Evolutionary conservation across 2,888 invertebrate species (phyloP).

Genomic region (Hedya salicella): DNA sequence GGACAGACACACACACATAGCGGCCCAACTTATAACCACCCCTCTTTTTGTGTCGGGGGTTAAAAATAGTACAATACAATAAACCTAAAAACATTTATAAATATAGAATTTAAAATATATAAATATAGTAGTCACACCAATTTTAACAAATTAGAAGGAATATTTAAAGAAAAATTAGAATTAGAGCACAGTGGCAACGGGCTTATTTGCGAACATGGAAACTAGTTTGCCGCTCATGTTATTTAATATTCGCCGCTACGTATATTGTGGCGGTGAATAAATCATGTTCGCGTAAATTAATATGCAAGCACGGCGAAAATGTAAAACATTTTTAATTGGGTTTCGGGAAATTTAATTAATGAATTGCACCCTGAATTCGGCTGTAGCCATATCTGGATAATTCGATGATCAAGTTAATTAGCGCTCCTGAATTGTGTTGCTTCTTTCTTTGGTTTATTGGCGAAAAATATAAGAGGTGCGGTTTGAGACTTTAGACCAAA

Average conservation of each 20-base stretch:
- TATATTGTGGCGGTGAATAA: constrained; percentile 19
- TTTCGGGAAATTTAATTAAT: constrained; percentile 42
- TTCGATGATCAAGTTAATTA: constrained; percentile 28
- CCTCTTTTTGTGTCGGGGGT: no score
- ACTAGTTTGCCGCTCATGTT: constrained; percentile 7
- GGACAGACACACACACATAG: no score
- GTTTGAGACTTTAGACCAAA: background rate
- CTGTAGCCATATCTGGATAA: constrained; percentile 30
- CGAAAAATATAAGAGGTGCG: no score
- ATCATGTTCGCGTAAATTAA: constrained; percentile 40
- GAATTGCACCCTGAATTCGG: constrained; percentile 30
- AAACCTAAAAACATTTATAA: no score
- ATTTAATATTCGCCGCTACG: constrained; percentile 11
- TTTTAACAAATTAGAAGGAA: no score
- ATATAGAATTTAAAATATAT: no score
- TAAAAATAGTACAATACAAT: no score
- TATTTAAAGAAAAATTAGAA: no score
- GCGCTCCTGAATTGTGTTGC: background rate
- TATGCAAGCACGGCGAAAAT: constrained; percentile 42
- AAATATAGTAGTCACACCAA: no score
- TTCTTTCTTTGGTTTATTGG: background rate
- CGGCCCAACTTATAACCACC: no score
- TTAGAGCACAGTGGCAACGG: background rate
- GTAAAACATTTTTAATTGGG: constrained; percentile 44
- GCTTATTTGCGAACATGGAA: background rate